Conservation (phyloP, 2,113 vertebrate genomes). For the Symphodus melops region DNA sequence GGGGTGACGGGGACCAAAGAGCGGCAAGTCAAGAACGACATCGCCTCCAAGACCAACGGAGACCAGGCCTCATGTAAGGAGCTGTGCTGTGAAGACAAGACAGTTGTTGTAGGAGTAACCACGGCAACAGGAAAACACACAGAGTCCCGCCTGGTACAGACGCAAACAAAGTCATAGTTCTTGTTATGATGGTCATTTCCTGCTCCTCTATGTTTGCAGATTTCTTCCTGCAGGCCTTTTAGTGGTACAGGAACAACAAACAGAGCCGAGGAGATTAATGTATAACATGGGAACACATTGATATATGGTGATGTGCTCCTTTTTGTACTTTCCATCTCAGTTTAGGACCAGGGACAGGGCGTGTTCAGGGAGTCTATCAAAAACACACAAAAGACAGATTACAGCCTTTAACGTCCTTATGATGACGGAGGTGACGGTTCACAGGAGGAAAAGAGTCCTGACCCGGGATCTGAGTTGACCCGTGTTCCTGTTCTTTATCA, state of each 20-base stretch:
- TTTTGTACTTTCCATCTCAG: neutral
- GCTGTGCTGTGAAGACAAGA: neutral
- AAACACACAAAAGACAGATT: too few species aligned
- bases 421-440: neutral
- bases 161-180: constrained; percentile 31
- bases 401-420: too few species aligned
- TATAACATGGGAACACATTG: constrained; percentile 1
- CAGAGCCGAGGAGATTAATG: constrained; percentile 12
- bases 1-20: constrained; percentile 91
- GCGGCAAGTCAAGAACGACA: constrained; percentile 89
- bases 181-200: constrained; percentile 59
- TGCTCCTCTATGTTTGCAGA: constrained; percentile 35
- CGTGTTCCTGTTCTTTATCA: neutral
- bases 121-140: constrained; percentile 30
- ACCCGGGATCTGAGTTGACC: too few species aligned
- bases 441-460: neutral
- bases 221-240: constrained; percentile 42
- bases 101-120: constrained; percentile 25
- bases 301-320: neutral
- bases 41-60: constrained; percentile 92
- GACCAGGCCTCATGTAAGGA: constrained; percentile 97
- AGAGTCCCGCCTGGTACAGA: constrained; percentile 2
- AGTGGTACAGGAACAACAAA: constrained; percentile 49
- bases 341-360: neutral
- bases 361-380: neutral